A percentile compares a stretch with the other conserved stretches of the same genome.
Conservation (phyloP, 2,888 invertebrate genomes). For the Artemia sinica region DNA sequence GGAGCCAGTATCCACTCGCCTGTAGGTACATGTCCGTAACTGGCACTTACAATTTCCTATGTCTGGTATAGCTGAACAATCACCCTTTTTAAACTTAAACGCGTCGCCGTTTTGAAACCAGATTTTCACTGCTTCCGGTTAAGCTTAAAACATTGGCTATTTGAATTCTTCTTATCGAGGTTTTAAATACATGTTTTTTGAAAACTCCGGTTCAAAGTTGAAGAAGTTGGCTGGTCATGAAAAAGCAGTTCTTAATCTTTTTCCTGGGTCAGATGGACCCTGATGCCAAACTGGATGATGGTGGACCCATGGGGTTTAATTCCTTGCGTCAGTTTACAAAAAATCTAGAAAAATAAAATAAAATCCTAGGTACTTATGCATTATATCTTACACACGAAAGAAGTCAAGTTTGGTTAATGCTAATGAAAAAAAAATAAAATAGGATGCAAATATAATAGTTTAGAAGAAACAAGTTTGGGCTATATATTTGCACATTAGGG, state of each 20-base stretch:
- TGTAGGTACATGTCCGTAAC: slow-evolving; percentile 1
- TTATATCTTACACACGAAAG: no score
- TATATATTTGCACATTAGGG: no score
- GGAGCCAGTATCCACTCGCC: neutral
- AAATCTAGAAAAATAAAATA: no score
- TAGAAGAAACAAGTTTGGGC: no score
- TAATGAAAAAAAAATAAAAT: no score
- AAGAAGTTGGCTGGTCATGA: neutral
- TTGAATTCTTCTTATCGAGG: slow-evolving; percentile 1
- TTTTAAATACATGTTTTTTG: neutral
- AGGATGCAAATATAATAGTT: no score
- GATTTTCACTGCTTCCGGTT: neutral
- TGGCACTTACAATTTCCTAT: neutral
- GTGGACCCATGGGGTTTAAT: no score
- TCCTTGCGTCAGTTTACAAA: no score
- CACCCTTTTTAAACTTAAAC: neutral
- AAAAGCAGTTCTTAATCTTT: slow-evolving; percentile 4
- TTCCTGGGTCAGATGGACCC: neutral
- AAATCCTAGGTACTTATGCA: no score
- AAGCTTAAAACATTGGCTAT: neutral
- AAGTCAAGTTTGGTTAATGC: no score
- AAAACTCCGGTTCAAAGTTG: neutral
- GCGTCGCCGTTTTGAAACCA: slow-evolving; percentile 8
- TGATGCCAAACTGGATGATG: neutral
- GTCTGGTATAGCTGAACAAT: neutral